Conservation (phyloP, 1,140 invertebrate species). For the Papilio aristodemus region DNA sequence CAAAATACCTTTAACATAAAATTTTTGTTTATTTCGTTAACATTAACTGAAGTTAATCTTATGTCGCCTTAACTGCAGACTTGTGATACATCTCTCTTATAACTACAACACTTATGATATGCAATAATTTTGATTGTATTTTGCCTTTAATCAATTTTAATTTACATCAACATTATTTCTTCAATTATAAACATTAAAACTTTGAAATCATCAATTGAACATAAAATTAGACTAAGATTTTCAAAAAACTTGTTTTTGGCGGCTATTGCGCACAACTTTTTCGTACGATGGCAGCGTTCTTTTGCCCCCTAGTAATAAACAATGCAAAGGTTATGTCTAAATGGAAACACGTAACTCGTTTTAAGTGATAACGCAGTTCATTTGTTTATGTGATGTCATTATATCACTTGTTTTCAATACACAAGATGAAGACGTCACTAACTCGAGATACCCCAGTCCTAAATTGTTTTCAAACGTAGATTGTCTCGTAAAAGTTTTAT, state of each 20-base stretch:
- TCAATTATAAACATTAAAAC: background rate
- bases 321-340: background rate
- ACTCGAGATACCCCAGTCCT: background rate
- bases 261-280: constrained; percentile 7
- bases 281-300: background rate
- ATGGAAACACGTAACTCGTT: constrained; percentile 3
- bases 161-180: background rate
- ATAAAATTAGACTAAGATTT: background rate
- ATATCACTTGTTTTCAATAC: constrained; percentile 3
- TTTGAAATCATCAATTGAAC: background rate
- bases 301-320: background rate
- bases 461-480: constrained; percentile 7
- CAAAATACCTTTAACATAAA: too few relatives aligned
- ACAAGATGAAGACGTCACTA: constrained; percentile 9
- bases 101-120: too few relatives aligned
- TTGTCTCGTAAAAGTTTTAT: background rate
- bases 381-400: background rate
- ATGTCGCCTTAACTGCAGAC: too few relatives aligned
- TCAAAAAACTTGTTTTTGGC: background rate
- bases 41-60: too few relatives aligned
- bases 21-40: too few relatives aligned
- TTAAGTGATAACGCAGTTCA: background rate
- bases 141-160: background rate
- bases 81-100: too few relatives aligned
- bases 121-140: too few relatives aligned